Conservation (phyloP, 2,113 vertebrate genomes). For the Furnarius figulus region DNA sequence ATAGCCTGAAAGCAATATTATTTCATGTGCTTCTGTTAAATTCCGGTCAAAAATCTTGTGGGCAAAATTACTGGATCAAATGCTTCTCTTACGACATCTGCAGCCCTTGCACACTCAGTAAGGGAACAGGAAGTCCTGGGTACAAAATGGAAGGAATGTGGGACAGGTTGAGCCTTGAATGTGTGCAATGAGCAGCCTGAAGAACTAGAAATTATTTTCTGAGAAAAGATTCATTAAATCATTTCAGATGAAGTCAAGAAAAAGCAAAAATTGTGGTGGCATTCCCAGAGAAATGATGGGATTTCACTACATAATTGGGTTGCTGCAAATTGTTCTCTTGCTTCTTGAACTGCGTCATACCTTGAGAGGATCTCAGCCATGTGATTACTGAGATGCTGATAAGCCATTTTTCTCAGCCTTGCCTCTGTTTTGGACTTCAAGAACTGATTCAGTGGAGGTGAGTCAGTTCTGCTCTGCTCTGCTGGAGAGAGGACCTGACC, state of each 20-base stretch:
- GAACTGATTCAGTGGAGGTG: background rate
- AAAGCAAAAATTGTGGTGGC: background rate
- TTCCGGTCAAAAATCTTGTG: background rate
- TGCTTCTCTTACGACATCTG: background rate
- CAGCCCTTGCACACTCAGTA: background rate
- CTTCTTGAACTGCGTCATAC: background rate
- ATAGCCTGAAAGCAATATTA: background rate
- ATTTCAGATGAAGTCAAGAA: background rate
- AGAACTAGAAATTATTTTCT: background rate
- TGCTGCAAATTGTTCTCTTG: background rate
- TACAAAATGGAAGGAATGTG: background rate
- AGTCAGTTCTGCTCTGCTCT: background rate
- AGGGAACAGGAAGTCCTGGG: background rate
- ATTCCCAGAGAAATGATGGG: background rate
- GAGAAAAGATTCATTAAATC: background rate
- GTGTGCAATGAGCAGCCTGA: background rate
- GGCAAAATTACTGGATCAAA: background rate
- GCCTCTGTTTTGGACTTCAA: background rate
- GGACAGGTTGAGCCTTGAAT: background rate
- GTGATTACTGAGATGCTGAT: background rate
- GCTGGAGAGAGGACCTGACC: background rate
- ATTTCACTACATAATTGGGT: background rate
- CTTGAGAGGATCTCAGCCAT: background rate
- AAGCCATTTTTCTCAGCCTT: background rate
- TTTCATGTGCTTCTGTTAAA: background rate